These are phyloP conservation scores for Saguinus midas DNA, from an alignment of 2,113 vertebrate genomes.

Conservation along the genomic window DNA sequence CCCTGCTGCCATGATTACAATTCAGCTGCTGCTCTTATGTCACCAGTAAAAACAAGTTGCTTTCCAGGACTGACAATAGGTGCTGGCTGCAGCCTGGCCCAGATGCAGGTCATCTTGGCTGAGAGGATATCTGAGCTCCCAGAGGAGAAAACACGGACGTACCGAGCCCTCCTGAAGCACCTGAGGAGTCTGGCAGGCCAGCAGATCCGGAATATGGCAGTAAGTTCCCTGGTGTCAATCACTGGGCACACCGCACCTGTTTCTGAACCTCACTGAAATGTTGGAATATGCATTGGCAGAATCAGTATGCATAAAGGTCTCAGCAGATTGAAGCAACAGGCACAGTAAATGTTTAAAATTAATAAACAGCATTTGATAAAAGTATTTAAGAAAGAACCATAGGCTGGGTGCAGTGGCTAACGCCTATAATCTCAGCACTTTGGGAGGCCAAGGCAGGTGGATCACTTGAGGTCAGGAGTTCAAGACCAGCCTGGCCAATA, in stretches of 20 bases:
- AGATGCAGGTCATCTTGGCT: constrained; percentile 82
- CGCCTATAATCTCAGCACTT: background rate
- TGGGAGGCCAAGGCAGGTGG: background rate
- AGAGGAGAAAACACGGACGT: constrained; percentile 83
- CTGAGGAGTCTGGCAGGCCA: constrained; percentile 85
- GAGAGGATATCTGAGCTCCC: constrained; percentile 78
- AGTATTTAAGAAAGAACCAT: background rate
- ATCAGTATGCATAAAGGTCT: background rate
- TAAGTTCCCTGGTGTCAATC: constrained; percentile 60
- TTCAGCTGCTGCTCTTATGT: background rate
- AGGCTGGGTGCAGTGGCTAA: background rate
- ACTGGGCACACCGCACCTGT: rapidly evolving
- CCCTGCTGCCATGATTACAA: background rate
- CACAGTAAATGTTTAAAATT: background rate
- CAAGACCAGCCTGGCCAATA: background rate
- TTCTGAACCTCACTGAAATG: background rate
- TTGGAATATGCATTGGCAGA: background rate
- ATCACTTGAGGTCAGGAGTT: background rate
- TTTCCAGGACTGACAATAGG: constrained; percentile 88
- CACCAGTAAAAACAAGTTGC: background rate
- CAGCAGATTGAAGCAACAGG: background rate
- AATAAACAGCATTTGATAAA: background rate
- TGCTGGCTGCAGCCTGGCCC: constrained; percentile 86
- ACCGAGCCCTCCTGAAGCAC: constrained; percentile 85
- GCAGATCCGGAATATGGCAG: constrained; percentile 90